phyloP scores from a whole-genome alignment of 2,113 vertebrate genomes.

The Neotragus moschatus region DNA sequence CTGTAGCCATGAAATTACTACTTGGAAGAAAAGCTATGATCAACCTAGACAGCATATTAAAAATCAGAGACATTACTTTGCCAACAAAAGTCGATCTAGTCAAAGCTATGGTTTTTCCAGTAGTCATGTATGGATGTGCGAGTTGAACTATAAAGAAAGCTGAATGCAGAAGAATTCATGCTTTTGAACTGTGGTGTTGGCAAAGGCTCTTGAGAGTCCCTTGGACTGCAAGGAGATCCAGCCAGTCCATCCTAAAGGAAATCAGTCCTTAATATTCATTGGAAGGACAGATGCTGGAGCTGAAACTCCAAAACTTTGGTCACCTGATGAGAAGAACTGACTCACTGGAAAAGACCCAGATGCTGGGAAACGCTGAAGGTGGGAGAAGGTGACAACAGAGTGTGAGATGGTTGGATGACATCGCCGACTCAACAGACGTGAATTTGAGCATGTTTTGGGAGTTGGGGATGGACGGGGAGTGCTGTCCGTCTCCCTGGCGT shows the following conservation, averaged over 20 bases:
- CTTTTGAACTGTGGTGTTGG: neutral
- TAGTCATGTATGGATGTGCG: neutral
- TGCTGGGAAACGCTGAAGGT: neutral
- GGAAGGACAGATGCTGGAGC: neutral
- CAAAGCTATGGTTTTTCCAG: neutral
- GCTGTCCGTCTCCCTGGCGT: neutral
- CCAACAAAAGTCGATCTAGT: neutral
- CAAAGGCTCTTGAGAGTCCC: neutral
- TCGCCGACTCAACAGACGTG: neutral
- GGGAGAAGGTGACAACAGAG: neutral
- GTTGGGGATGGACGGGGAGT: neutral
- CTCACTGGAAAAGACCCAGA: neutral
- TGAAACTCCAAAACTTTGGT: neutral
- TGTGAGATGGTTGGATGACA: neutral
- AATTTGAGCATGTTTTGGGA: neutral
- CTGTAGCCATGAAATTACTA: neutral
- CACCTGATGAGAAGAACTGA: neutral
- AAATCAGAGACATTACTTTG: neutral
- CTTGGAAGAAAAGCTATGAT: neutral
- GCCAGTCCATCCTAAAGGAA: neutral
- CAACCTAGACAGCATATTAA: neutral
- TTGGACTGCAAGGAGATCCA: neutral
- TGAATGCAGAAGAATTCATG: neutral
- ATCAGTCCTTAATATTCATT: neutral
- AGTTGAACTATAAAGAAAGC: neutral